Conservation (phyloP, 2,888 invertebrate species). For the Pachycephus smyrnensis region DNA sequence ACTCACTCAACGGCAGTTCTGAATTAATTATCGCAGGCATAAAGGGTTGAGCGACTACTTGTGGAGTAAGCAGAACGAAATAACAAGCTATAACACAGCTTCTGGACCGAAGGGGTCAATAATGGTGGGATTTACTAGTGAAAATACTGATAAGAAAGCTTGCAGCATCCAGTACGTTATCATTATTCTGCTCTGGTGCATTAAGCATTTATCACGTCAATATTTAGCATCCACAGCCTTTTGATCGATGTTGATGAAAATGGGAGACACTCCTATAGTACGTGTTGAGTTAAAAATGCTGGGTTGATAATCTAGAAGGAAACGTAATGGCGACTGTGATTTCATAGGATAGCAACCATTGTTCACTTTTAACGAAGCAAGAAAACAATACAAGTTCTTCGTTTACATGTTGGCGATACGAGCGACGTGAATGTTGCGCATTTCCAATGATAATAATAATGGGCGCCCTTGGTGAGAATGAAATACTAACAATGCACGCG, state of each 20-base stretch:
- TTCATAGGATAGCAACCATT: slow-evolving; percentile 16
- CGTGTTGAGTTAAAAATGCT: too few relatives aligned
- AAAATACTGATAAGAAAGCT: neutral
- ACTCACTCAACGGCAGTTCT: slow-evolving; percentile 24
- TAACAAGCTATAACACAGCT: slow-evolving; percentile 28
- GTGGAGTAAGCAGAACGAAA: slow-evolving; percentile 29
- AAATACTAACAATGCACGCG: slow-evolving; percentile 29
- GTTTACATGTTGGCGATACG: slow-evolving; percentile 27
- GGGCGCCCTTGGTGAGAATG: slow-evolving; percentile 28
- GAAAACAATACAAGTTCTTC: slow-evolving; percentile 18
- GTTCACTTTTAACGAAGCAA: slow-evolving; percentile 27
- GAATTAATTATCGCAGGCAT: slow-evolving; percentile 32
- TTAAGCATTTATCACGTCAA: too few relatives aligned
- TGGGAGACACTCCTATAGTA: too few relatives aligned
- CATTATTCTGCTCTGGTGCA: too few relatives aligned
- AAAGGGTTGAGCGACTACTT: slow-evolving; percentile 24
- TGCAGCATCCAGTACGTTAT: too few relatives aligned
- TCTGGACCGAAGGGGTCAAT: neutral
- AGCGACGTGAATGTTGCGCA: slow-evolving; percentile 21
- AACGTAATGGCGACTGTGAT: too few relatives aligned
- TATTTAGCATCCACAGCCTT: too few relatives aligned
- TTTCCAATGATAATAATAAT: slow-evolving; percentile 26
- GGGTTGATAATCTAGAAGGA: too few relatives aligned
- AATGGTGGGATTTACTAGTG: neutral
- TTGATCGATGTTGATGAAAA: too few relatives aligned